A percentile compares a stretch with the other conserved stretches of the same genome.
Evolutionary conservation across 2,113 vertebrate genomes (phyloP).

Genomic region (Urocitellus parryii): DNA sequence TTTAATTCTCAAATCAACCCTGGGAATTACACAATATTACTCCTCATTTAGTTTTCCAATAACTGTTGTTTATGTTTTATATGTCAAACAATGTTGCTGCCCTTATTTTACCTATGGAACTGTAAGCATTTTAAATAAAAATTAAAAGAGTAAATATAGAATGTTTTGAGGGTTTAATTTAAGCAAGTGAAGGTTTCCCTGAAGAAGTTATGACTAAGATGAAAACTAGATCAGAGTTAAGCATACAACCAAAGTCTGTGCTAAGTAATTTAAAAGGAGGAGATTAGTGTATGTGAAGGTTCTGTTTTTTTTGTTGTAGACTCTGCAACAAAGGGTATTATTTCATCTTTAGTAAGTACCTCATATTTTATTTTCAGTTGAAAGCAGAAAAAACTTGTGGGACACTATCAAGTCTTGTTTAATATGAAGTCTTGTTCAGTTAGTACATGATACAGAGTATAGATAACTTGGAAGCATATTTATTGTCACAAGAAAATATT

Average conservation of each 20-base stretch:
- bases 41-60: neutral
- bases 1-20: neutral
- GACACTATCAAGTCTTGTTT: neutral
- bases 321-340: neutral
- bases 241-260: neutral
- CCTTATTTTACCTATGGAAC: neutral
- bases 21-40: neutral
- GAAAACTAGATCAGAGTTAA: neutral
- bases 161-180: neutral
- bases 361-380: neutral
- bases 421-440: neutral
- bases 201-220: neutral
- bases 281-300: neutral
- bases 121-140: neutral
- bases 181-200: neutral
- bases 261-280: neutral
- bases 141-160: neutral
- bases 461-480: slow-evolving; percentile 49
- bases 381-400: neutral
- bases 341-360: neutral
- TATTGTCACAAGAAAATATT: slow-evolving; percentile 71
- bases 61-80: neutral
- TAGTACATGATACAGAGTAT: slow-evolving; percentile 57
- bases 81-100: neutral
- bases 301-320: neutral